phyloP scores from a whole-genome alignment of 1,140 invertebrate genomes.

The Euwallacea fornicatus region DNA sequence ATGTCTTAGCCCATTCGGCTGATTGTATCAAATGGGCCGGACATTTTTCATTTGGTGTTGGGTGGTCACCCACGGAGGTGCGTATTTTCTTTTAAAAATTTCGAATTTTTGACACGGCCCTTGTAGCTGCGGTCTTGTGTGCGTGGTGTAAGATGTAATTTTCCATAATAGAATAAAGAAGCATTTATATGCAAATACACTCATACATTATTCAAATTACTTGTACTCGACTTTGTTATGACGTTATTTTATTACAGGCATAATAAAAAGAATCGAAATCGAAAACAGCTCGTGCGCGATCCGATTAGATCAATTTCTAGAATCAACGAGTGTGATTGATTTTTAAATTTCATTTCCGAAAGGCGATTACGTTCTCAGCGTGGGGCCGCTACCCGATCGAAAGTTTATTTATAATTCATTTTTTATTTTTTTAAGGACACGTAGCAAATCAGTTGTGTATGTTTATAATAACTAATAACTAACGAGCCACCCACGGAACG shows the following conservation, averaged over 20 bases:
- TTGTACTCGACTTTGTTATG: slow-evolving; percentile 23
- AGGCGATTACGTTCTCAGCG: slow-evolving; percentile 29
- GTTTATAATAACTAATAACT: too few species aligned
- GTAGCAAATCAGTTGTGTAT: too few species aligned
- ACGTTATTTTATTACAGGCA: slow-evolving; percentile 23
- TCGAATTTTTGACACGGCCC: neutral
- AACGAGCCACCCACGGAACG: too few species aligned
- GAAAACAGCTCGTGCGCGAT: slow-evolving; percentile 33
- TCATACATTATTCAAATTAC: slow-evolving; percentile 29
- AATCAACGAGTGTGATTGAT: slow-evolving; percentile 30
- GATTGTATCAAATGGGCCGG: neutral
- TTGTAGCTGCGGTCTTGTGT: neutral
- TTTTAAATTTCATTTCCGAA: slow-evolving; percentile 31
- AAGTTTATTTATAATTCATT: slow-evolving; percentile 16
- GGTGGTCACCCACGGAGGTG: neutral
- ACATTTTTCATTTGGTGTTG: neutral
- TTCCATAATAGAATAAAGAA: slow-evolving; percentile 20
- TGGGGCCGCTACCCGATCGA: slow-evolving; percentile 18
- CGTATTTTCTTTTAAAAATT: neutral
- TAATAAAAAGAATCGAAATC: slow-evolving; percentile 29
- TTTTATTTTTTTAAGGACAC: slow-evolving; percentile 3
- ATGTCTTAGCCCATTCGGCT: neutral
- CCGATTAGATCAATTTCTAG: slow-evolving; percentile 33
- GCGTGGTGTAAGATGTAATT: neutral
- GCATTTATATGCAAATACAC: slow-evolving; percentile 30